Evolutionary conservation across 2,888 invertebrate species (phyloP).

Genomic region (Pilophorus perplexus): DNA sequence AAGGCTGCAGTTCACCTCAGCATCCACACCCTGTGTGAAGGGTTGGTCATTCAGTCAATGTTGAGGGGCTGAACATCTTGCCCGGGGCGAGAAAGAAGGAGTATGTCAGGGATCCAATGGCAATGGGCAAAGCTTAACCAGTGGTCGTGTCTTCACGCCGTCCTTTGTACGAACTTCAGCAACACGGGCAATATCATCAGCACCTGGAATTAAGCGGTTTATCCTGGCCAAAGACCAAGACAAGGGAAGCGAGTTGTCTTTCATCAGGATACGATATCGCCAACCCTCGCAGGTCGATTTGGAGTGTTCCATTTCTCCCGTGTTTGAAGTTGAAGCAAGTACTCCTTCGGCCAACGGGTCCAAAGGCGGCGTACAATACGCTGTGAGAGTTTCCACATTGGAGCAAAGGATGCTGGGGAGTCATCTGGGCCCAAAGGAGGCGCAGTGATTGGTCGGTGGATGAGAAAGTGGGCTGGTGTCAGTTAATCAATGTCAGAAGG

Average conservation of each 20-base stretch:
- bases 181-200: conserved; percentile 2
- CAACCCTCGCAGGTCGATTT: not conserved
- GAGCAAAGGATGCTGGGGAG: not conserved
- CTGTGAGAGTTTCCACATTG: conserved; percentile 1
- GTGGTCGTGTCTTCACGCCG: not conserved
- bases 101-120: no score
- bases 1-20: no score
- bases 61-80: no score
- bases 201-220: not conserved
- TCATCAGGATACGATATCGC: not conserved
- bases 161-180: not conserved
- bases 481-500: conserved; percentile 2
- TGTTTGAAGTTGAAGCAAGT: not conserved
- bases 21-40: no score
- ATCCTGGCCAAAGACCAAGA: not conserved
- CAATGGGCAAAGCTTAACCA: no score
- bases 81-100: no score
- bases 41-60: not conserved
- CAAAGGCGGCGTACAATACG: not conserved
- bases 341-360: conserved; percentile 3
- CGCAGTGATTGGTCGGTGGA: not conserved
- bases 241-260: not conserved
- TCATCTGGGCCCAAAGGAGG: not conserved
- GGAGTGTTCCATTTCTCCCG: not conserved
- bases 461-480: conserved; percentile 26